A percentile compares a stretch with the other conserved stretches of the same genome.
Conservation (phyloP, 1,140 invertebrate species). For the Trachymyrmex cornetzi region DNA sequence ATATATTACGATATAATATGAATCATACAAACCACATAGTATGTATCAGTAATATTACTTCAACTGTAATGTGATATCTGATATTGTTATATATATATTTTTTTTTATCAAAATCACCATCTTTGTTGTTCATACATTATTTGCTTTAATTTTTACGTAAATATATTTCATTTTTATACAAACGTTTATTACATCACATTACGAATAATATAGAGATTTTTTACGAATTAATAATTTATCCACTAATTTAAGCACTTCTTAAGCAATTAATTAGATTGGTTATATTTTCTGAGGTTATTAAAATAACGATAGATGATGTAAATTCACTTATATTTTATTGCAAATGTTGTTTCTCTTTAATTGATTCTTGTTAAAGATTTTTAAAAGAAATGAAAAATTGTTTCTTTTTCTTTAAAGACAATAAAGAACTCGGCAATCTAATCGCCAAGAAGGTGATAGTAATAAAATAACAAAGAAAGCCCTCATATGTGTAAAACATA, state of each 20-base stretch:
- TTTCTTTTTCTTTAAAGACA: constrained; percentile 32
- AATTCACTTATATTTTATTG: constrained; percentile 44
- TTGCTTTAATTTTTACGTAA: background rate
- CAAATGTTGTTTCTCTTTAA: constrained; percentile 36
- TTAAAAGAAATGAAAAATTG: constrained; percentile 7
- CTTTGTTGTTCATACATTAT: constrained; percentile 17
- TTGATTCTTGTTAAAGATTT: constrained; percentile 45
- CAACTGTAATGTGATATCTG: background rate
- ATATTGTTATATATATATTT: constrained; percentile 36
- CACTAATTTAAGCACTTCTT: constrained; percentile 1
- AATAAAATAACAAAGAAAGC: constrained; percentile 62
- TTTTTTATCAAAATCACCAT: constrained; percentile 62
- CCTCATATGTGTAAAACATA: constrained; percentile 62
- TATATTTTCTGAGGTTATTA: constrained; percentile 2
- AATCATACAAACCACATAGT: background rate
- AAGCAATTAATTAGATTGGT: background rate
- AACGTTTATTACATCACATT: background rate
- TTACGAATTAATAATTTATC: background rate
- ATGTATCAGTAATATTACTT: background rate
- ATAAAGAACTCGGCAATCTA: constrained; percentile 77
- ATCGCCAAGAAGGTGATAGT: constrained; percentile 48
- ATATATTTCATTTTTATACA: background rate
- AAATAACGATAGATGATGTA: background rate
- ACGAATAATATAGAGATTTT: constrained; percentile 6
- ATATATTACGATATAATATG: background rate